Percentiles rank a stretch among this genome's conserved stretches.
Evolutionary conservation across 2,888 invertebrate species (phyloP).

Genomic region (Eledona agricola): DNA sequence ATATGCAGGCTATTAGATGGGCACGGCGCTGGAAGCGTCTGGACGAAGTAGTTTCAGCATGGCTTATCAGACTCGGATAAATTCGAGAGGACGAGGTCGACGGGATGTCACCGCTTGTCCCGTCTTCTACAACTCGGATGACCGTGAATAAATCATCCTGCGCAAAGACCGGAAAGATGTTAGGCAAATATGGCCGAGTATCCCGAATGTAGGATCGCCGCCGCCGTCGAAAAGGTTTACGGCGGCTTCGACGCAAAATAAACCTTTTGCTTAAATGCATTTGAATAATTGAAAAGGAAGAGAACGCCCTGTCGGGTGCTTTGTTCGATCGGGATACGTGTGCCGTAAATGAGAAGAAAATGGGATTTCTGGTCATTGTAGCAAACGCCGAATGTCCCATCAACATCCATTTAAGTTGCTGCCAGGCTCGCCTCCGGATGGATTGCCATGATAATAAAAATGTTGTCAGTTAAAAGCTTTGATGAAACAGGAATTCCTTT

Average conservation of each 20-base stretch:
- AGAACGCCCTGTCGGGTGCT: conserved; percentile 18
- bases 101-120: conserved; percentile 21
- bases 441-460: conserved; percentile 38
- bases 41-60: conserved; percentile 3
- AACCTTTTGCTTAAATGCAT: conserved; percentile 35
- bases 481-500: conserved; percentile 37
- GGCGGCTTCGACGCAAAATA: conserved; percentile 14
- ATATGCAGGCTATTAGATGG: conserved; percentile 46
- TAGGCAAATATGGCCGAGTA: conserved; percentile 14
- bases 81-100: conserved; percentile 12
- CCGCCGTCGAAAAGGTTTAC: too few species aligned
- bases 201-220: too few species aligned
- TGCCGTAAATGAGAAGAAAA: conserved; percentile 35
- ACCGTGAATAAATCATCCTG: conserved; percentile 30
- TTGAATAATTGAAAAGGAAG: conserved; percentile 35
- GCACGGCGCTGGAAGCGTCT: conserved; percentile 25
- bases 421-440: conserved; percentile 21
- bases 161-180: neutral
- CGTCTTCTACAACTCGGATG: conserved; percentile 18
- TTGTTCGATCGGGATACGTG: conserved; percentile 15
- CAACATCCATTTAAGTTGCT: conserved; percentile 30
- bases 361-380: conserved; percentile 33
- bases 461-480: conserved; percentile 36
- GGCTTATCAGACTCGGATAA: conserved; percentile 24
- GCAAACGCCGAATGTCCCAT: conserved; percentile 29